A percentile compares a stretch with the other conserved stretches of the same genome.
These are phyloP conservation scores for Zhuqinia jingwanae DNA, from an alignment of 2,888 invertebrate genomes.

Conservation along the genomic window DNA sequence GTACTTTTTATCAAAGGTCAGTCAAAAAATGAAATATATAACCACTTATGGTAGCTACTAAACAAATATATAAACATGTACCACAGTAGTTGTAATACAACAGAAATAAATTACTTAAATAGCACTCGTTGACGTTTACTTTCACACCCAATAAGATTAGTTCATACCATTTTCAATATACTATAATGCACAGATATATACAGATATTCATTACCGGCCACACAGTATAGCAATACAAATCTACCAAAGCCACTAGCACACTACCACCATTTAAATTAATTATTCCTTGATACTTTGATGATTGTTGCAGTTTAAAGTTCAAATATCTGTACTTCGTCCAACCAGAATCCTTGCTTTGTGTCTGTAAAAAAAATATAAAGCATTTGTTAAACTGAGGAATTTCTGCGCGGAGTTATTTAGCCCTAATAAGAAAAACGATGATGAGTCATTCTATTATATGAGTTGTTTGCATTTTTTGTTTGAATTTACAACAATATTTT, in stretches of 20 bases:
- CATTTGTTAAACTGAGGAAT: too few species aligned
- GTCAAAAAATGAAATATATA: constrained; percentile 34
- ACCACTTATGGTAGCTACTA: constrained; percentile 2
- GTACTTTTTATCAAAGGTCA: constrained; percentile 26
- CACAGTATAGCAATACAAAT: constrained; percentile 17
- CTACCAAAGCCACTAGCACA: constrained; percentile 8
- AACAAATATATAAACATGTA: constrained; percentile 2
- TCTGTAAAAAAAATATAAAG: constrained; percentile 7
- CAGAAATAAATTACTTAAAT: constrained; percentile 19
- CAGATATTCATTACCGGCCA: constrained; percentile 6
- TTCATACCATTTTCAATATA: neutral
- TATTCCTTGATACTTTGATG: constrained; percentile 9
- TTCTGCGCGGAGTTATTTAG: too few species aligned
- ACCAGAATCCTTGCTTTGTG: neutral
- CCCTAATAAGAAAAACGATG: too few species aligned
- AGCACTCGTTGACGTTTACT: constrained; percentile 28
- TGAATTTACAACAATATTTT: too few species aligned
- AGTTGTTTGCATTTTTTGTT: too few species aligned
- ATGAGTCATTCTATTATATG: too few species aligned
- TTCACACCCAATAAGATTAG: neutral
- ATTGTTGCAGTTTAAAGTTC: constrained; percentile 8
- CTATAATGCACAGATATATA: neutral
- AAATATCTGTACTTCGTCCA: neutral
- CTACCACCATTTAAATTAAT: neutral
- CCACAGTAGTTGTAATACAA: constrained; percentile 36